Evolutionary conservation across 2,888 invertebrate genomes (phyloP), one percentile per base, ranked within the genome.

Genomic region (Tanytarsus gracilentus): DNA sequence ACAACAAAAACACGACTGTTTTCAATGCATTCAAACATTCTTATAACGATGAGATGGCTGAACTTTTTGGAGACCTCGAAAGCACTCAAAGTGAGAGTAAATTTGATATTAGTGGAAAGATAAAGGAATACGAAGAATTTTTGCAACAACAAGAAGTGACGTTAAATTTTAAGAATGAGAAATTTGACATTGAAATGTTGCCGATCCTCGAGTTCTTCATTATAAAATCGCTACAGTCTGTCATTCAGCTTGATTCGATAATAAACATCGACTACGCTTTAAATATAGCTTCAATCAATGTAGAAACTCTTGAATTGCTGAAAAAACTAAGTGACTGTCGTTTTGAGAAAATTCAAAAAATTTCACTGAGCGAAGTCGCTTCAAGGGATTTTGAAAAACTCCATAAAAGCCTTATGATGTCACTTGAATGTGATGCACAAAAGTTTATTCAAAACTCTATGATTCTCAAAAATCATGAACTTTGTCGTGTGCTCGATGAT

Each of bases 131-230:
- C 9, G 23, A 61, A 25, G 29, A 52, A 23, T 40, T 52, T 26
- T 6, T 11, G n/a, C n/a, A n/a, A n/a, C n/a, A n/a, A n/a, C n/a
- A n/a, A n/a, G n/a, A n/a, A n/a, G n/a, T n/a, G n/a, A n/a, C n/a
- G n/a, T n/a, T n/a, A n/a, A n/a, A 61, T 6, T 21, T 53, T 33
- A 7, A 9, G 3, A 23, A 23, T 16, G n/a, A 4, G 6, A 60
- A 60, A 36, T 60, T 48, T 16, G 29, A 48, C 6, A 40, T 56
- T 51, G 61, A 62, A 56, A 33, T 63, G 4, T 29, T 63, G 9
- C 61, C 64, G 26, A 30, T 65, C 5, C 49, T 60, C 50, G 66
- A 66, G 55, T 65, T 64, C 62, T 65, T 63, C 55, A 58, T 52
- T n/a, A 53, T 62, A 9, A 63, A 61, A 61, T 55, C 23, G 21